phyloP scores from a whole-genome alignment of 2,888 invertebrate species.

The Biston stratarius region DNA sequence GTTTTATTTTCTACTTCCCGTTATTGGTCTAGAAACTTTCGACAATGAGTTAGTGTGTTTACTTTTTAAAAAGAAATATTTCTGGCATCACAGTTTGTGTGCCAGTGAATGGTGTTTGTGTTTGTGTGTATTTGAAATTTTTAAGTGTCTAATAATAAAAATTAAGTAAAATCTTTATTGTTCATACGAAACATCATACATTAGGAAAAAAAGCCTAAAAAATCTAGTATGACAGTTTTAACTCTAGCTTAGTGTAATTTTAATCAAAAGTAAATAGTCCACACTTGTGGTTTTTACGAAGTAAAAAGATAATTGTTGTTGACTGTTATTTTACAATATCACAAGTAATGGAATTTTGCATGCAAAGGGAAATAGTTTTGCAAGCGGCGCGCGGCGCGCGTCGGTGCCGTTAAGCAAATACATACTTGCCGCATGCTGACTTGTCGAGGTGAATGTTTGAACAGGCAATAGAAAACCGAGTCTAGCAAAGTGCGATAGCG shows the following conservation, averaged over 20 bases:
- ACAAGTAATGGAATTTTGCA: slow-evolving; percentile 11
- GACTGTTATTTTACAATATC: background rate
- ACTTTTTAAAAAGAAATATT: background rate
- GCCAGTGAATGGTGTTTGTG: too few relatives aligned
- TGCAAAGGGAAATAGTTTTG: slow-evolving; percentile 28
- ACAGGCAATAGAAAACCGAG: slow-evolving; percentile 23
- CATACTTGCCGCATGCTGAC: slow-evolving; percentile 16
- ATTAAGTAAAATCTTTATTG: too few relatives aligned
- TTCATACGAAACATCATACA: too few relatives aligned
- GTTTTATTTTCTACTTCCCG: slow-evolving; percentile 18
- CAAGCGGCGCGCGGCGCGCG: slow-evolving; percentile 13
- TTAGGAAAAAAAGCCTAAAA: too few relatives aligned
- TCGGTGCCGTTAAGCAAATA: slow-evolving; percentile 22
- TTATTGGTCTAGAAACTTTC: slow-evolving; percentile 11
- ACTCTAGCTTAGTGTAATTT: background rate
- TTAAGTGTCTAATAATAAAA: too few relatives aligned
- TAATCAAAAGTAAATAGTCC: background rate
- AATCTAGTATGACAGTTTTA: too few relatives aligned
- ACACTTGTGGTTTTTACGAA: background rate
- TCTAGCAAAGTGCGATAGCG: slow-evolving; percentile 10
- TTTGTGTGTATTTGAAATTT: background rate
- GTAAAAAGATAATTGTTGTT: background rate
- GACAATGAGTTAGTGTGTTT: background rate
- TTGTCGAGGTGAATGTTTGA: slow-evolving; percentile 23
- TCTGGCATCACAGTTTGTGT: too few relatives aligned